Evolutionary conservation across 2,888 invertebrate species (phyloP), one percentile per base, ranked within the genome.

Genomic region (Coelogynopora nodosa): DNA sequence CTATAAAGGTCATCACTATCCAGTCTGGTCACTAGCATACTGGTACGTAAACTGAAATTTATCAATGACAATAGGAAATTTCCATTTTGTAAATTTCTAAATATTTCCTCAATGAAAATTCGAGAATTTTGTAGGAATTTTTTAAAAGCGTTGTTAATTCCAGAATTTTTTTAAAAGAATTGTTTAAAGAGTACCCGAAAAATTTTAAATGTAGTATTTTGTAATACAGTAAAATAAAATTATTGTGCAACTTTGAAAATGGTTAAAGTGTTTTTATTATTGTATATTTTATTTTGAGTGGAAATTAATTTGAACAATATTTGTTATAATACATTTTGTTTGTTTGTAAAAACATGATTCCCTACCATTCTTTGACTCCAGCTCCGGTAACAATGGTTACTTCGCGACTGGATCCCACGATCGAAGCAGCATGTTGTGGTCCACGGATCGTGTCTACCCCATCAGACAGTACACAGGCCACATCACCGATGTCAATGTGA

Each of bases 381-480:
- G 18, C 49, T 49, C 49, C 49, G 74, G 74, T 5, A 74, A 26
- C 23, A 23, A 23, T 26, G 74, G 74, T 74, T 74, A 74, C 74
- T 94, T 96, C 90, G 95, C 94, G 0, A 95, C 95, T 0, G 95
- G 95, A 84, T 96, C 96, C 18, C 94, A 94, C 88, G 96, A 96
- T 90, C 94, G 94, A 89, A 95, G 95, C 30, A 95, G 95, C 2
- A 94, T 95, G 90, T 92, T 96, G 30, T 96, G 96, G 96, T 94
- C 94, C 26, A 92, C 95, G 87, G 96, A 96, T 90, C 94, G 95
- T 89, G 95, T 95, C 31, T 95, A 95, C 91, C 95, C 96, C 5
- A 93, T 97, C 0, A 93, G 97, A 89, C 94, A 96, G 88, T 96
- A 96, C 92, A 94, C 95, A 67, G 97, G 97, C 0, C 97, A 98